Evolutionary conservation across 53 echinoderm and acorn worm genomes (phyloP), one percentile per base, ranked within the genome.

Genomic region (Echinarachnius parma): DNA sequence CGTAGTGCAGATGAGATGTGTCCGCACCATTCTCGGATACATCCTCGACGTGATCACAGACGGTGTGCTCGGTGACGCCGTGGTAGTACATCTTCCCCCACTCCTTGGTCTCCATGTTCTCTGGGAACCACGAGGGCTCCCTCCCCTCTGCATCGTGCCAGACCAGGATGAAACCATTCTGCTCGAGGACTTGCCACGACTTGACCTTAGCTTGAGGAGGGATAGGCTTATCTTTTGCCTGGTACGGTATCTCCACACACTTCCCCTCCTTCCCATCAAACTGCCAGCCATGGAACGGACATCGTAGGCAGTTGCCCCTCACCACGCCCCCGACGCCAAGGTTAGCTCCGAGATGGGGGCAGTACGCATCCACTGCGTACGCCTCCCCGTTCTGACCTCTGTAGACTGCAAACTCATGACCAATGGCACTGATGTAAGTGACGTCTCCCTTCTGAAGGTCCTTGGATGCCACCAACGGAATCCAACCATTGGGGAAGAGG

Each of bases 21-120:
- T 96, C 96, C 0, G 91, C 91, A 8, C 91, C 98, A 77, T 98
- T 98, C 74, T 98, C 98, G 9, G 98, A 92, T 34, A 98, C 80
- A 32, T 96, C 98, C 98, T 98, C 86, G 19, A 91, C 77, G 53
- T 98, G 98, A 19, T 91, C 78, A 37, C 84, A 84, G 28, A 94
- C 62, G 4, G 61, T 18, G 31, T 90, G 90, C 37, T 87, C 83
- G 1, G 94, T 94, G 52, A 75, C 78, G 2, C 93, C 93, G 31
- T 89, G 93, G 53, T 77, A 90, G 25, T 42, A 76, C 87, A 92
- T 81, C 67, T 77, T 86, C 21, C 93, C 93, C 4, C 60, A 62
- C 34, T 77, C 53, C 45, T 86, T 83, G 18, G 72, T 84, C 50
- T 90, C 81, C 0, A 93, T 63, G 31, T 76, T 77, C 2, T 86